Conservation (phyloP, 2,797 vertebrate genomes). For the Sebastes wilsoni region DNA sequence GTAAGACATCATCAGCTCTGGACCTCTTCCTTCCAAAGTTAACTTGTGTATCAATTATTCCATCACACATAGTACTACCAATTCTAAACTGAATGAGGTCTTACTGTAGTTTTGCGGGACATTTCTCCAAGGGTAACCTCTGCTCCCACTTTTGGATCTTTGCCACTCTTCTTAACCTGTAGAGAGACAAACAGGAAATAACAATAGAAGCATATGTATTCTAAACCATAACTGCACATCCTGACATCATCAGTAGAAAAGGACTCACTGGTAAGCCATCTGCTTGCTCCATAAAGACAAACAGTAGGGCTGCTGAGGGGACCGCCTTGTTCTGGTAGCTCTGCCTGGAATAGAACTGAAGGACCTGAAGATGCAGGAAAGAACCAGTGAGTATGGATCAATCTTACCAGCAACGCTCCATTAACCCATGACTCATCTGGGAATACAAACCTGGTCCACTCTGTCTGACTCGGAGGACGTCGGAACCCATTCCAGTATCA, state of each 20-base stretch:
- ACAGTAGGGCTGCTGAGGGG: slow-evolving; percentile 86
- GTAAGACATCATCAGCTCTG: too few species aligned
- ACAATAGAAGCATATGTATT: not conserved
- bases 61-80: not conserved
- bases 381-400: not conserved
- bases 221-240: not conserved
- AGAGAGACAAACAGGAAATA: not conserved
- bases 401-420: not conserved
- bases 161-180: slow-evolving; percentile 90
- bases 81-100: slow-evolving; percentile 2
- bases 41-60: too few species aligned
- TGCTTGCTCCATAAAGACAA: slow-evolving; percentile 88
- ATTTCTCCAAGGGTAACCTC: slow-evolving; percentile 80
- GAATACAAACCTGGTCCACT: slow-evolving; percentile 73
- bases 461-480: slow-evolving; percentile 76
- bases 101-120: slow-evolving; percentile 89
- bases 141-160: slow-evolving; percentile 86
- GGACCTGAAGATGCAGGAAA: slow-evolving; percentile 78
- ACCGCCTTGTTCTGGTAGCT: slow-evolving; percentile 86
- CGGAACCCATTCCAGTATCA: slow-evolving; percentile 88
- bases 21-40: too few species aligned
- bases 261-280: slow-evolving; percentile 87
- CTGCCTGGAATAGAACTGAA: slow-evolving; percentile 85
- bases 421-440: not conserved
- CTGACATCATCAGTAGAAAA: not conserved